Base-by-base conservation (phyloP, 2,888 invertebrate species). In the Tetragnatha montana region DNA sequence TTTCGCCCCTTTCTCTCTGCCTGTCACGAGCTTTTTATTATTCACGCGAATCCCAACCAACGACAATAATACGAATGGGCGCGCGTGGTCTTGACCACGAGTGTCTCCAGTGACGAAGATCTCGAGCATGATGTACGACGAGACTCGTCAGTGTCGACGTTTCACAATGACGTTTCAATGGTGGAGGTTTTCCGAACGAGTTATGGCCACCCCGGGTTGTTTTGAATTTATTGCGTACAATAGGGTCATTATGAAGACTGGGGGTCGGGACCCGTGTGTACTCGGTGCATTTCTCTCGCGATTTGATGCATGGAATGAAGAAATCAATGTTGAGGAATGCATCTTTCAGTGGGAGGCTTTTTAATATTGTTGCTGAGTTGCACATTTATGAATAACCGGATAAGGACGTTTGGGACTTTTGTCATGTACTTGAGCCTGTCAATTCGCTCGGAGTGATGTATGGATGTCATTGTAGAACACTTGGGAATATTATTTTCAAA, bases 31-130 rank as follows among this genome's bases (percentile, higher is more conserved):
- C 69, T 35, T 71, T 22, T 79, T 50, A 17, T 71, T 73, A n/a
- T 83, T 22, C 79, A 83, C 69, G 88, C 78, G 71, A 60, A 68
- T 68, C 47, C 74, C 81, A 83, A 83, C 88, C 85, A 89, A 85
- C 85, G 89, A 89, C 89, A 85, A n/a, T n/a, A 89, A 85, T 17
- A 21, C 74, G 74, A 47, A 79, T 79, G 47, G 51, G 80, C 81
- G 80, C 68, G 50, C 69, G 47, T 71, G 80, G 74, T 89, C 84
- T 69, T 85, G 89, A 89, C 89, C 89, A 85, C 89, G 85, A 84
- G 75, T 81, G 75, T 69, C 81, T 78, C 69, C 49, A 73, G 84
- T 69, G 76, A 84, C 50, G 75, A 47, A 76, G 51, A 60, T 60
- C 60, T 60, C 60, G 60, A 60, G 17, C 8, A 60, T 60, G 60